Percentiles rank a stretch among this genome's conserved stretches.
Evolutionary conservation across 2,113 vertebrate genomes (phyloP).

Genomic region (Callochromis pleurospilus): DNA sequence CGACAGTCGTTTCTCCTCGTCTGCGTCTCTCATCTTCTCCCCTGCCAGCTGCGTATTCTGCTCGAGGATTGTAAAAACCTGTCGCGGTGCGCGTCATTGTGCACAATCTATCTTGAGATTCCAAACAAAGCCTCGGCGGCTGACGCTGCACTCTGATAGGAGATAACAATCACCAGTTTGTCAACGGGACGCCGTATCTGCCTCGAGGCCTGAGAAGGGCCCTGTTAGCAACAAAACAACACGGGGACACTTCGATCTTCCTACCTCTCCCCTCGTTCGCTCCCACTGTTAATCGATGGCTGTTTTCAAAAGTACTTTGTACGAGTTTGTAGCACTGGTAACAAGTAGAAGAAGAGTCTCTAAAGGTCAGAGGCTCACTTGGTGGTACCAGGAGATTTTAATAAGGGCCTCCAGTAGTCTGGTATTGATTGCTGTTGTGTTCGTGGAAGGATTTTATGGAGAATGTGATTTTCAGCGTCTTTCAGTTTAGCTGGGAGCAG

Average conservation of each 20-base stretch:
- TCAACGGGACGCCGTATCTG: conserved; percentile 53
- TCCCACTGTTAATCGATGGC: conserved; percentile 55
- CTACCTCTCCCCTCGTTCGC: neutral
- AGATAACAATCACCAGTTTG: conserved; percentile 64
- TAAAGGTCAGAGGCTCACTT: conserved; percentile 52
- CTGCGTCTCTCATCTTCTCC: neutral
- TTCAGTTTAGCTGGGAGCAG: neutral
- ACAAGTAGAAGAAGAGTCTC: conserved; percentile 25
- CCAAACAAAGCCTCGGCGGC: conserved; percentile 26
- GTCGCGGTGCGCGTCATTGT: conserved; percentile 6
- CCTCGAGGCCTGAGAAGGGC: conserved; percentile 30
- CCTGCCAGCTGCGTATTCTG: conserved; percentile 20
- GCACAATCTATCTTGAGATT: conserved; percentile 45
- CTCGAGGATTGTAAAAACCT: conserved; percentile 27
- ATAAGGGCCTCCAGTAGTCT: conserved; percentile 16
- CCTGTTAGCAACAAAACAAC: conserved; percentile 52
- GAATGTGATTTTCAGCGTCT: neutral
- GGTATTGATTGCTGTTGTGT: conserved; percentile 48
- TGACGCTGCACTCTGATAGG: conserved; percentile 35
- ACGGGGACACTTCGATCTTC: conserved; percentile 47
- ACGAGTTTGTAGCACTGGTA: conserved; percentile 22
- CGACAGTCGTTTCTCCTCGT: neutral
- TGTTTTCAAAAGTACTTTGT: conserved; percentile 57
- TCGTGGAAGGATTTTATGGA: conserved; percentile 11
- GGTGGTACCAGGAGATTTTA: conserved; percentile 31